Conservation (phyloP, 2,797 vertebrate species). For the Benthosema pterotum region DNA sequence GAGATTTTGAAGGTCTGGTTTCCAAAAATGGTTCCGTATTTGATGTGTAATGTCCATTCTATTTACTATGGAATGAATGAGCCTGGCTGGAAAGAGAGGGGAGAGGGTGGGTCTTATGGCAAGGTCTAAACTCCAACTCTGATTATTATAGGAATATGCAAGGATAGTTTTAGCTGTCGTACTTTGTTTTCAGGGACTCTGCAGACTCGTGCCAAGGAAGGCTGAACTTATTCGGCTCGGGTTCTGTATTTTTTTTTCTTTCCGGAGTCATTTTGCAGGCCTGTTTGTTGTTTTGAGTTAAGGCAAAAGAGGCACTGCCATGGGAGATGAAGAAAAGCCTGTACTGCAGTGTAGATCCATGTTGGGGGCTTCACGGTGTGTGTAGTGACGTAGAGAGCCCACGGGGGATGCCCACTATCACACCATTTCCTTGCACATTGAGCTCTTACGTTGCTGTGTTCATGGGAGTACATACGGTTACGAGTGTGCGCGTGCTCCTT, state of each 20-base stretch:
- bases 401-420: background rate
- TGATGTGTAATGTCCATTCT: too few species aligned
- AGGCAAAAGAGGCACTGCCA: background rate
- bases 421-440: conserved; percentile 6
- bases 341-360: background rate
- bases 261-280: too few species aligned
- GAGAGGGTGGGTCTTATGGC: too few species aligned
- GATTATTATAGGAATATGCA: conserved; percentile 9
- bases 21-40: too few species aligned
- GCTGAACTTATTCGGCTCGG: background rate
- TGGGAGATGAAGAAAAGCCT: background rate
- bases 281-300: background rate
- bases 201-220: background rate
- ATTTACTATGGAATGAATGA: too few species aligned
- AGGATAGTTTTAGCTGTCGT: conserved; percentile 29
- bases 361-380: conserved; percentile 1
- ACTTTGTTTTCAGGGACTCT: background rate
- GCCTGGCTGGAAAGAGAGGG: too few species aligned
- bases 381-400: conserved; percentile 2
- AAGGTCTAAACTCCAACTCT: too few species aligned
- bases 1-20: too few species aligned
- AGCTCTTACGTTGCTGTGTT: background rate
- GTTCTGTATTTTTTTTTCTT: too few species aligned
- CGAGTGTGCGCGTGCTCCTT: conserved; percentile 7
- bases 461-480: conserved; percentile 12